Base-by-base conservation (phyloP, 2,113 vertebrate genomes). In the Synchiropus splendidus region DNA sequence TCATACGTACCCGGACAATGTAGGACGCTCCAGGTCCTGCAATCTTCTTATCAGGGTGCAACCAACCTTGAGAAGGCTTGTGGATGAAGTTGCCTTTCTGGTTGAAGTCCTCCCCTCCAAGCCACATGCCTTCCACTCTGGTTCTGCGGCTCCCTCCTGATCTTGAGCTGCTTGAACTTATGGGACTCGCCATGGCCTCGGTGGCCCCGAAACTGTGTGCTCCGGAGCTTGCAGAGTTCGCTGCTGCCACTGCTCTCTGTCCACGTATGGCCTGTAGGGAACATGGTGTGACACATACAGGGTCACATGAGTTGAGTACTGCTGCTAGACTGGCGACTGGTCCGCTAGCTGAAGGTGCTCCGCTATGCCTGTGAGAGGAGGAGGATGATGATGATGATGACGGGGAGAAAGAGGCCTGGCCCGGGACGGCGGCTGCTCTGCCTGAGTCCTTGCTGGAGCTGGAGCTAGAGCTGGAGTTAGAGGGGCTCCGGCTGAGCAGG, bases 51-150 rank as follows among this genome's bases (percentile, higher is more conserved):
- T 96, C 93, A 4, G 92, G 85, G 67, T 98, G 93, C 53, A 94
- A 79, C 92, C 93, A 97, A 42, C 93, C 93, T 61, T 94, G 91
- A n/a, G 91, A 83, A 2, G 93, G 94, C 74, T 95, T 97, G 79
- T 91, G 89, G 79, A 97, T 90, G 77, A 97, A 94, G 70, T 84
- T 90, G 30, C 89, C 89, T 62, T 90, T 94, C 55, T 90, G 90
- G 65, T 61, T 86, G 82, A 91, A 86, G 35, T 93, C 90, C 16
- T 89, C 92, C 13, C 80, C 84, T 8, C 79, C 74, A 9, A 76
- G 77, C 36, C 83, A 80, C 58, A 84, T 60, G 17, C 85, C 87
- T n/a, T 87, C 84, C 42, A 74, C 76, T 39, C 87, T 80, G n/a
- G 83, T 72, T 70, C 87, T 80, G 27, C 83, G 74, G n/a, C 67